These are phyloP conservation scores for Eustalomyia histrio DNA, from an alignment of 2,888 invertebrate genomes.

Conservation along the genomic window DNA sequence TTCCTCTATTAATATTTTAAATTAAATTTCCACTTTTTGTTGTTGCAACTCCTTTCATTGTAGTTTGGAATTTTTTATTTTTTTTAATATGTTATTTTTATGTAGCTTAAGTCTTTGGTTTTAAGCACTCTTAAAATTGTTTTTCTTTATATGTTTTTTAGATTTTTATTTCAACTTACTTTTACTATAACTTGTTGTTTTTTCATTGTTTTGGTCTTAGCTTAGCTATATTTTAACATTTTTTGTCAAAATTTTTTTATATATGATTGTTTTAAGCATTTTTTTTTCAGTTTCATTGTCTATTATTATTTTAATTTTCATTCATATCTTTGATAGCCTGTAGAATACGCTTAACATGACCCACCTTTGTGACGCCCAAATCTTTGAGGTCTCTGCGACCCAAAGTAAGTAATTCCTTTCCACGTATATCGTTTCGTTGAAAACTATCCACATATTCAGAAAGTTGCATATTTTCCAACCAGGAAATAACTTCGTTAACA, in stretches of 20 bases:
- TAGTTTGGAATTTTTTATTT: too few species aligned
- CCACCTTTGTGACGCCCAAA: constrained; percentile 95
- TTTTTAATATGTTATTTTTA: too few species aligned
- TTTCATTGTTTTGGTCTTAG: constrained; percentile 9
- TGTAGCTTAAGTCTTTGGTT: too few species aligned
- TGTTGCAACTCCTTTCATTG: too few species aligned
- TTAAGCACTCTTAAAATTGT: too few species aligned
- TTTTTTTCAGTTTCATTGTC: constrained; percentile 14
- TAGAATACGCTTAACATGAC: constrained; percentile 96
- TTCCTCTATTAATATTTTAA: too few species aligned
- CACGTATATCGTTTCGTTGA: constrained; percentile 93
- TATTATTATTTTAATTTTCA: constrained; percentile 74
- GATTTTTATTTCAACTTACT: background rate
- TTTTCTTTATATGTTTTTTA: too few species aligned
- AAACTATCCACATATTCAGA: constrained; percentile 95
- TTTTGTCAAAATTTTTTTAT: constrained; percentile 13
- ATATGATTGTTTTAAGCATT: constrained; percentile 68
- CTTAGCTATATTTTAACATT: constrained; percentile 33
- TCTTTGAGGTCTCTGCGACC: constrained; percentile 93
- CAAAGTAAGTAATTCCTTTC: constrained; percentile 91
- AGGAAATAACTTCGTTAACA: constrained; percentile 91
- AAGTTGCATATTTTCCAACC: constrained; percentile 93
- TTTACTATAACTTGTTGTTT: constrained; percentile 9
- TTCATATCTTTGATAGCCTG: constrained; percentile 92
- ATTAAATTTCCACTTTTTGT: too few species aligned